Evolutionary conservation across 92 coral and sea anemone species (phyloP).

Genomic region (Bergia sp.): DNA sequence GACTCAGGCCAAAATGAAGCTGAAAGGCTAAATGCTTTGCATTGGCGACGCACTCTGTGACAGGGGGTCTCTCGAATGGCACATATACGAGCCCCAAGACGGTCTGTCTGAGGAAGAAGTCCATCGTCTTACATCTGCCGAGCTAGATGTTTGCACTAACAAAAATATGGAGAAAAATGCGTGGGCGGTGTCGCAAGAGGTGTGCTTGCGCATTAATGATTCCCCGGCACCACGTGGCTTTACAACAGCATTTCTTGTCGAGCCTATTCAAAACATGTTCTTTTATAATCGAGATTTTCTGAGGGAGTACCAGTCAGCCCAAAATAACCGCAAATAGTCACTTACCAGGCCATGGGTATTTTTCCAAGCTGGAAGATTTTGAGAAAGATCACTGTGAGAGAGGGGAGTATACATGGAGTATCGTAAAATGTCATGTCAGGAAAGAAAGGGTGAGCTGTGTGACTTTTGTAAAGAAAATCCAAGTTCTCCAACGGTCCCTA

Average conservation of each 20-base stretch:
- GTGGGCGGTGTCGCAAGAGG: constrained; percentile 53
- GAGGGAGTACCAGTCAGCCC: constrained; percentile 47
- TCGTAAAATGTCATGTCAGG: constrained; percentile 48
- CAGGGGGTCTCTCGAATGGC: constrained; percentile 48
- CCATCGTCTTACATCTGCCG: constrained; percentile 27
- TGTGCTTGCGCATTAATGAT: constrained; percentile 52
- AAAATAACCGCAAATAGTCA: constrained; percentile 47
- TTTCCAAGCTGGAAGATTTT: constrained; percentile 6
- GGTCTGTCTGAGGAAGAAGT: constrained; percentile 57
- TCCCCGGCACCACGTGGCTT: constrained; percentile 55
- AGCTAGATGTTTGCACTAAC: constrained; percentile 34
- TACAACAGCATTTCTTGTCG: constrained; percentile 48
- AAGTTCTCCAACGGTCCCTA: constrained; percentile 48
- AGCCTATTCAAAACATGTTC: constrained; percentile 26
- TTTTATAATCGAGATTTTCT: constrained; percentile 25
- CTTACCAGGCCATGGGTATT: constrained; percentile 53
- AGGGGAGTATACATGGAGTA: constrained; percentile 29
- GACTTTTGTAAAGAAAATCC: constrained; percentile 51
- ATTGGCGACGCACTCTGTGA: constrained; percentile 42
- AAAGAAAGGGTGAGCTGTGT: constrained; percentile 49
- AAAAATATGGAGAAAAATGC: constrained; percentile 49
- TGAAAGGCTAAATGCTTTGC: constrained; percentile 51
- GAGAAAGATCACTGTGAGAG: no score
- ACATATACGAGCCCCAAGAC: constrained; percentile 26
- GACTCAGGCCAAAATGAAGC: constrained; percentile 62